Evolutionary conservation across 2,888 invertebrate genomes (phyloP), one percentile per base, ranked within the genome.

Genomic region (Drosophila kokeensis): DNA sequence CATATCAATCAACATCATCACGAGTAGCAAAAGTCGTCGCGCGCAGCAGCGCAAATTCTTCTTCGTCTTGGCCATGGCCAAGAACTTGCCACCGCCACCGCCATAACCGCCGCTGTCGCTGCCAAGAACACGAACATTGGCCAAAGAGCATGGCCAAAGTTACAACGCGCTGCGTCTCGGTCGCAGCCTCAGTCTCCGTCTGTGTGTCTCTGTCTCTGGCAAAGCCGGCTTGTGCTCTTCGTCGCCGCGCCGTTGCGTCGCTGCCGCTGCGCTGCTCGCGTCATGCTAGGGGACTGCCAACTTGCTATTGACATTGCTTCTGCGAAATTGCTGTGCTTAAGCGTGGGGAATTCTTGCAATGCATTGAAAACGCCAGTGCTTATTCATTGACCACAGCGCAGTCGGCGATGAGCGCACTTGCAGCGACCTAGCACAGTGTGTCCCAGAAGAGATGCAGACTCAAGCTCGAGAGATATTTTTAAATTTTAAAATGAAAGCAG

Each of bases 131-230:
- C 85, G 82, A 77, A 73, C 82, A 82, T 81, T 82, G 82, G 79
- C 82, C 83, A 83, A 79, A 81, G 87, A 87, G 87, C 88, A 79
- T 73, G 60, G 72, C 83, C 85, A 88, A 83, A 88, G 75, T 85
- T 88, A 87, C 84, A 83, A 76, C 62, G 48, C 59, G 52, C 68
- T 29, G 82, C 38, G 58, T 68, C 64, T 21, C 70, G 4, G 76
- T 58, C 53, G 45, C 58, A 18, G 53, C 61, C 49, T 38, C 38
- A 11, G 75, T 30, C 32, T 29, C 53, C 18, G 65, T 59, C 64
- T 29, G 53, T 6, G 76, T 18, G 65, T 55, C 69, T n/a, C 53
- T 6, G 76, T 48, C 72, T 50, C 72, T 55, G 36, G 59, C 63
- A 63, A 75, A 69, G 81, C 72, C 79, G 79, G 79, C 79, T 72